phyloP scores from a whole-genome alignment of 2,888 invertebrate species.

The Bugula neritina region DNA sequence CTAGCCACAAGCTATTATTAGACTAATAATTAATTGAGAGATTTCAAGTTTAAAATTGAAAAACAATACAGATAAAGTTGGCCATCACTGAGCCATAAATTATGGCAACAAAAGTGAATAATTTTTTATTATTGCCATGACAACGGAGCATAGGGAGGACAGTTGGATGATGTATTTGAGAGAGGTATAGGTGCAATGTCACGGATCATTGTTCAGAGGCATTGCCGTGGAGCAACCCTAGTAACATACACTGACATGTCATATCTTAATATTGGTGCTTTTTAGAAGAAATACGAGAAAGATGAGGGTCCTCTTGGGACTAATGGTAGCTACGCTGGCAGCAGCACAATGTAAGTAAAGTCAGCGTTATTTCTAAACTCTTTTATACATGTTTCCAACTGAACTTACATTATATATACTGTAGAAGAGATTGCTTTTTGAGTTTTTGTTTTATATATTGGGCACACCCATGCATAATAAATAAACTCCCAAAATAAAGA shows the following conservation, averaged over 20 bases:
- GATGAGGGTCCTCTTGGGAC: slow-evolving; percentile 15
- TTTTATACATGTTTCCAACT: too few relatives aligned
- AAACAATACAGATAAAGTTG: not conserved
- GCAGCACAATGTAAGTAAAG: slow-evolving; percentile 22
- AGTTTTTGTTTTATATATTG: too few relatives aligned
- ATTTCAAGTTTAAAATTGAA: not conserved
- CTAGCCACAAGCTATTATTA: too few relatives aligned
- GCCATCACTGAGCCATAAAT: not conserved
- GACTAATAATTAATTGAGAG: too few relatives aligned
- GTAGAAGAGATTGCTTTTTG: too few relatives aligned
- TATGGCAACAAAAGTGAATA: not conserved
- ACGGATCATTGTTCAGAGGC: not conserved
- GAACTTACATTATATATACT: too few relatives aligned
- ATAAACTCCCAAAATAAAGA: too few relatives aligned
- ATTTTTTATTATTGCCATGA: slow-evolving; percentile 7
- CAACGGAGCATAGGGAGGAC: slow-evolving; percentile 13
- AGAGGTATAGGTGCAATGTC: not conserved
- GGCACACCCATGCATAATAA: too few relatives aligned
- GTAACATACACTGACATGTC: too few relatives aligned
- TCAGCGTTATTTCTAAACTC: too few relatives aligned
- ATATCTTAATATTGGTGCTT: too few relatives aligned
- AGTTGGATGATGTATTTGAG: not conserved
- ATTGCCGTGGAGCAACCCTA: not conserved
- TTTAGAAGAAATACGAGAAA: not conserved
- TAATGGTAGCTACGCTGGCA: not conserved